Evolutionary conservation across 2,113 vertebrate genomes (phyloP), one percentile per base, ranked within the genome.

Genomic region (Leucosticte australis): DNA sequence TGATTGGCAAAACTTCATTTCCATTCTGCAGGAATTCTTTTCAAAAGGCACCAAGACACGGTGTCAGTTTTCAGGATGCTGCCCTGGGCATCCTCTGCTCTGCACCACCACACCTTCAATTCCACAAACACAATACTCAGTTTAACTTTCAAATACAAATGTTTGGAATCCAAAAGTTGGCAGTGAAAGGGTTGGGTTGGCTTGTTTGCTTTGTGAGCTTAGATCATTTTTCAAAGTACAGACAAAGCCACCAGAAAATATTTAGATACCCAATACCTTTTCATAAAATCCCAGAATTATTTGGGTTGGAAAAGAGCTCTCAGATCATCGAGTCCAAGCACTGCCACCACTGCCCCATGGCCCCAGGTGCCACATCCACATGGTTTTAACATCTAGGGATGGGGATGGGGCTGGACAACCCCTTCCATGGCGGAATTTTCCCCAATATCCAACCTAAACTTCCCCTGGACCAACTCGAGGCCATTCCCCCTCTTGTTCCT

Each of bases 81-180:
- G 7, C 21, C 30, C 33, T 20, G 67, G 52, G 24, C 31, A 11
- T 1, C 15, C 33, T 11, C 37, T 41, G 59, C 7, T 33, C 44
- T 47, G 44, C 62, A 71, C 20, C 65, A 71, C 22, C 26, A 35
- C 39, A 24, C 23, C 85, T 53, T 13, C 68, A 37, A 14, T 4
- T 41, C 53, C 1, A 0, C 1, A 2, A 81, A 15, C 20, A 47
- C 33, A 42, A 13, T 1, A 49, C 8, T 35, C 49, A 39, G 3
- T 17, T 64, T 14, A 28, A 52, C 18, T 80, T 57, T 4, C 65
- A 82, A 56, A 71, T 3, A 11, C 9, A 37, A 53, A 63, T 16
- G 15, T 27, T 52, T 35, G 24, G 13, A 76, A 53, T 3, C 46
- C 1, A 26, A 8, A 27, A 68, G 11, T 16, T 14, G 23, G n/a